A percentile compares a stretch with the other conserved stretches of the same genome.
Evolutionary conservation across 1,140 invertebrate genomes (phyloP).

Genomic region (Pomacea maculata): DNA sequence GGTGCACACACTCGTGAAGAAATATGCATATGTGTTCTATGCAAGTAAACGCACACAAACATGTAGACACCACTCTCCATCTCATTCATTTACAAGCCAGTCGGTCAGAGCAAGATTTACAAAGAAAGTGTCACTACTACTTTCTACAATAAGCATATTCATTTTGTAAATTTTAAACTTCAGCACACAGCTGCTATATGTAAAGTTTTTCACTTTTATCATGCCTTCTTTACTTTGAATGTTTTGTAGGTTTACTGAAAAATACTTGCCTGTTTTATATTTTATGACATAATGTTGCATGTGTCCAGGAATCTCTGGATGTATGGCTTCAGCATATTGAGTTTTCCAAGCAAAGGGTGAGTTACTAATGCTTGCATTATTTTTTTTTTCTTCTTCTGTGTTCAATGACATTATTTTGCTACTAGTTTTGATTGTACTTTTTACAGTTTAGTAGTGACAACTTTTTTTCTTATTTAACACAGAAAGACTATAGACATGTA

Average conservation of each 20-base stretch:
- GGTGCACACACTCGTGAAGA: too few species aligned
- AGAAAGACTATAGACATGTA: slow-evolving; percentile 62
- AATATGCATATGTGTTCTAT: not conserved
- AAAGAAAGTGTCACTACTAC: too few species aligned
- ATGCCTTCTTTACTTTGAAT: too few species aligned
- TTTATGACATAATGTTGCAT: slow-evolving; percentile 36
- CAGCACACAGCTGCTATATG: too few species aligned
- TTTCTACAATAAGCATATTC: too few species aligned
- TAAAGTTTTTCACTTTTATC: too few species aligned
- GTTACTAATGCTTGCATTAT: not conserved
- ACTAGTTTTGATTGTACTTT: too few species aligned
- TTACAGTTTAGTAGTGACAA: not conserved
- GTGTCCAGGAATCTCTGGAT: slow-evolving; percentile 74
- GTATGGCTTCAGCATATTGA: slow-evolving; percentile 79
- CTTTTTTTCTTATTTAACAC: slow-evolving; percentile 25
- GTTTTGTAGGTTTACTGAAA: not conserved
- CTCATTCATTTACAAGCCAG: too few species aligned
- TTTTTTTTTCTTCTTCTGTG: not conserved
- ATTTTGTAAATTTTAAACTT: too few species aligned
- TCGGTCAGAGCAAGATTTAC: too few species aligned
- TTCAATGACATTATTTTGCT: not conserved
- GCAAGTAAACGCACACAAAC: not conserved
- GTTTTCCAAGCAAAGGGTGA: slow-evolving; percentile 74
- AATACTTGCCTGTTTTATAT: not conserved
- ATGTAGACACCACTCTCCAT: not conserved